Evolutionary conservation across 2,797 vertebrate species (phyloP), one percentile per base, ranked within the genome.

Genomic region (Gastrophryne carolinensis): DNA sequence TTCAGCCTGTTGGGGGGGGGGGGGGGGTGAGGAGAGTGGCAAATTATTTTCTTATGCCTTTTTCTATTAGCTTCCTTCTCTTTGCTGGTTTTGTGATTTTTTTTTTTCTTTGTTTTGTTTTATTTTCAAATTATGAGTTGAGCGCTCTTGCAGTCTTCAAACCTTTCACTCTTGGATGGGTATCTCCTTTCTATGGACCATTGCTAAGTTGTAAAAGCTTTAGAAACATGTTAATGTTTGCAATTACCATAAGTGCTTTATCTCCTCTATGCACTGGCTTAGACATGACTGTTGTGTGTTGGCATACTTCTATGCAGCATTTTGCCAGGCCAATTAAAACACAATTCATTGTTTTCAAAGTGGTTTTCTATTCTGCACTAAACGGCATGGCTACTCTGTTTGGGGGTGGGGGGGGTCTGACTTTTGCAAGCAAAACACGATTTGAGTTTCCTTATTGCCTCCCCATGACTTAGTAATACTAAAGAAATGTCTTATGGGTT

Each of bases 171-270:
- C 23, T 30, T 64, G 49, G 23, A 41, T 72, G 52, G 67, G 47
- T 83, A 72, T 73, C 79, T 87, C 84, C n/a, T 82, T 86, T 83
- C 84, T 87, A 84, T 84, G 88, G 80, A 88, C 85, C 89, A 90
- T 87, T 84, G 84, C 85, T 89, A 78, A 84, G 83, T 79, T 82
- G 72, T 85, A 80, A 76, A 88, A 92, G 92, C 92, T 93, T 92
- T 93, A 92, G 85, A 83, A 86, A 93, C 90, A 93, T 89, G 86
- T 91, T 92, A 89, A 91, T 89, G 91, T 95, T 93, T 94, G 94
- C 92, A 85, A 92, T 93, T 94, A 96, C 97, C 98, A 90, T 92
- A 98, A 99, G 97, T 98, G 98, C 98, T 98, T 98, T 98, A 98
- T 91, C 92, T 93, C 92, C 93, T 93, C 96, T 98, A 97, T 98